phyloP scores from a whole-genome alignment of 2,113 vertebrate genomes.

The Sapajus apella region DNA sequence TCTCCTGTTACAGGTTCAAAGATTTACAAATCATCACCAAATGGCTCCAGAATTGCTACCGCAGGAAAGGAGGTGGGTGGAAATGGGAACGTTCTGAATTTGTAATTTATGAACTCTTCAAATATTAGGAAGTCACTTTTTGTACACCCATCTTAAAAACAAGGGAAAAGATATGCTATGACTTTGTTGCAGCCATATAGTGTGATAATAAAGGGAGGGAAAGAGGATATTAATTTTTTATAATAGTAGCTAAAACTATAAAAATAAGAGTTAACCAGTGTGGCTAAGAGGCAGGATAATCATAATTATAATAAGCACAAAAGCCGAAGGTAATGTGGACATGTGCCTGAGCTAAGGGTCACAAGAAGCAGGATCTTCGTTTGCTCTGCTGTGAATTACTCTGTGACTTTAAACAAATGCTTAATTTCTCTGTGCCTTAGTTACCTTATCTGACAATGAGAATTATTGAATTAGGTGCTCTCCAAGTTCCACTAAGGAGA shows the following conservation, averaged over 20 bases:
- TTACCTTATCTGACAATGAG: neutral
- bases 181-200: neutral
- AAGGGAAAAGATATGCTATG: neutral
- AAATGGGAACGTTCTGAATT: constrained; percentile 53
- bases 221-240: constrained; percentile 49
- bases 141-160: constrained; percentile 28
- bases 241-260: neutral
- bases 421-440: neutral
- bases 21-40: constrained; percentile 69
- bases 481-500: neutral
- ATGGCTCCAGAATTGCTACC: constrained; percentile 45
- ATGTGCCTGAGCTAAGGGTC: neutral
- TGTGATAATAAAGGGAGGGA: constrained; percentile 31
- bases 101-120: constrained; percentile 65
- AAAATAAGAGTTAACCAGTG: constrained; percentile 50
- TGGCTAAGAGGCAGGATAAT: neutral
- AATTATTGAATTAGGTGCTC: neutral
- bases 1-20: constrained; percentile 49
- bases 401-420: neutral
- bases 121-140: constrained; percentile 58
- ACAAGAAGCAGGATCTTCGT: neutral
- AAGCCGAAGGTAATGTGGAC: neutral
- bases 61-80: constrained; percentile 8
- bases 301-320: neutral
- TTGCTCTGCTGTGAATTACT: neutral